A percentile compares a stretch with the other conserved stretches of the same genome.
These are phyloP conservation scores for Pseudomugil tenellus DNA, from an alignment of 2,797 vertebrate species.

Conservation along the genomic window DNA sequence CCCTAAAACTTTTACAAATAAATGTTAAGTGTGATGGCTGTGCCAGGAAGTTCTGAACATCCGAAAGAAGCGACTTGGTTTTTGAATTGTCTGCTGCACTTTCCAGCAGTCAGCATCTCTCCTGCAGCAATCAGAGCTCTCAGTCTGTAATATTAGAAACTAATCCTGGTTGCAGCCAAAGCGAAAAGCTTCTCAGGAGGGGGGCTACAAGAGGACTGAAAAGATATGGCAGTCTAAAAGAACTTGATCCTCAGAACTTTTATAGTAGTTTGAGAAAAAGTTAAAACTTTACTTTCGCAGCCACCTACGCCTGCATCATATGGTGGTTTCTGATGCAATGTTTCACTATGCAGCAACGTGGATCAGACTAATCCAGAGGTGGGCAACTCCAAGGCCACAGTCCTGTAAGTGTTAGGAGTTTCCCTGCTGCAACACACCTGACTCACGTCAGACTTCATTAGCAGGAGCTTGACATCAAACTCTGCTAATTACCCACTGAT, in stretches of 20 bases:
- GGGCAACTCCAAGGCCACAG: too few relatives aligned
- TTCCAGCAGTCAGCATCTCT: neutral
- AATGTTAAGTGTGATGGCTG: neutral
- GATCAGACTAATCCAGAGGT: neutral
- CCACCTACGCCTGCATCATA: neutral
- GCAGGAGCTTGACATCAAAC: too few relatives aligned
- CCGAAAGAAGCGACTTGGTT: too few relatives aligned
- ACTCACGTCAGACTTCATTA: too few relatives aligned
- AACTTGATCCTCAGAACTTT: neutral
- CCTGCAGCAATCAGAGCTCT: neutral
- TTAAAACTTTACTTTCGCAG: too few relatives aligned
- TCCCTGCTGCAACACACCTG: too few relatives aligned
- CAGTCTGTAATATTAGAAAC: neutral
- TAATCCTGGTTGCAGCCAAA: neutral
- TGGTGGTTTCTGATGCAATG: neutral
- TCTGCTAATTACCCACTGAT: too few relatives aligned
- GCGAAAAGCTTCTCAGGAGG: neutral
- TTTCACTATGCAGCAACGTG: neutral
- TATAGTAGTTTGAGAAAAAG: neutral
- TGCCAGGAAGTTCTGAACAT: neutral
- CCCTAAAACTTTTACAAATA: conserved; percentile 1
- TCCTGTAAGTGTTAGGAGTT: too few relatives aligned
- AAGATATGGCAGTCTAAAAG: neutral
- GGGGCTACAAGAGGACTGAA: neutral
- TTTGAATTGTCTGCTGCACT: neutral